Conservation (phyloP, 2,797 vertebrate species). For the Rhinella marina region DNA sequence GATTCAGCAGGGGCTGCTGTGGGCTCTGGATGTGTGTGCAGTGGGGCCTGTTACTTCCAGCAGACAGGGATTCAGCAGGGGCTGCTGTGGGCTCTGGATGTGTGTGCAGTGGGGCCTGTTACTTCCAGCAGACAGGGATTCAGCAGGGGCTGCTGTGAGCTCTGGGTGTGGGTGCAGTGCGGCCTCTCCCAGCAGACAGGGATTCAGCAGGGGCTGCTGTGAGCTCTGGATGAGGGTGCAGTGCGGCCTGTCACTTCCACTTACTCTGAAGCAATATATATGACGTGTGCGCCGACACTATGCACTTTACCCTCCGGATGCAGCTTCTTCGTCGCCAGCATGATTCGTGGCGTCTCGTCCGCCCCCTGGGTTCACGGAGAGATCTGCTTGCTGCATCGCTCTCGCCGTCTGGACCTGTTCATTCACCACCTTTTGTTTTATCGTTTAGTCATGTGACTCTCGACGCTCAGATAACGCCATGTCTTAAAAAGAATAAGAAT, state of each 20-base stretch:
- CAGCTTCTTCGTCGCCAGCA: background rate
- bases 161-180: no score
- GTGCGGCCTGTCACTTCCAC: background rate
- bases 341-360: background rate
- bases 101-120: no score
- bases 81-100: no score
- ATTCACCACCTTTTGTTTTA: background rate
- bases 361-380: background rate
- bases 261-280: constrained; percentile 20
- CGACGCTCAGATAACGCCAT: background rate
- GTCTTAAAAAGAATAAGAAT: background rate
- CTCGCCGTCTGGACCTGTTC: background rate
- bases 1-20: no score
- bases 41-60: background rate
- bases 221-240: no score
- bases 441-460: background rate
- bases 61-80: no score
- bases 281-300: background rate
- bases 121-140: background rate
- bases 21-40: no score
- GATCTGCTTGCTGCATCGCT: constrained; percentile 1
- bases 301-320: constrained; percentile 34
- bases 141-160: no score
- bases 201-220: no score
- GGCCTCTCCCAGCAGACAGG: no score